Conservation (phyloP, 92 coral and sea anemone species). For the Diadumene lineata region DNA sequence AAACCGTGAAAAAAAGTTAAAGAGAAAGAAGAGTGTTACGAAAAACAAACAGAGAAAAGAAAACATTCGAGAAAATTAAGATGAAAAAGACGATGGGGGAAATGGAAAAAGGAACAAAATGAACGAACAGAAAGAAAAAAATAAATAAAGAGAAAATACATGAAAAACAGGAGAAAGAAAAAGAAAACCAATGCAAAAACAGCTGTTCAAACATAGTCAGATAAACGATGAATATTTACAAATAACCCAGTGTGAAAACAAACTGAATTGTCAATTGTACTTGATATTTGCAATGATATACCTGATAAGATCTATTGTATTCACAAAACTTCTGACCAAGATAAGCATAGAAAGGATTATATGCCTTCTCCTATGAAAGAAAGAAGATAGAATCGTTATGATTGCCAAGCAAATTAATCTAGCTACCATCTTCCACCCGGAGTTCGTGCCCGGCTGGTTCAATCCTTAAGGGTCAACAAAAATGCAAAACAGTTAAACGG, state of each 20-base stretch:
- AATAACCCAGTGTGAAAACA: no score
- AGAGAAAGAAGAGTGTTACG: background rate
- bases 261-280: no score
- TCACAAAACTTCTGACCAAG: slow-evolving; percentile 97
- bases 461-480: no score
- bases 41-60: background rate
- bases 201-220: no score
- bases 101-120: background rate
- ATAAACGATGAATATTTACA: no score
- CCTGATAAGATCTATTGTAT: slow-evolving; percentile 93
- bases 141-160: background rate
- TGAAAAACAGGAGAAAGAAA: no score
- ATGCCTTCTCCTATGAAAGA: slow-evolving; percentile 71
- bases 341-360: slow-evolving; percentile 90
- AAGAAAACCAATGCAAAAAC: no score
- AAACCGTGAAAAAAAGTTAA: background rate
- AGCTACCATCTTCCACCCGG: no score
- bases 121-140: background rate
- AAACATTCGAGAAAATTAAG: background rate
- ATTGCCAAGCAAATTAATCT: no score
- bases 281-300: background rate
- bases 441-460: no score
- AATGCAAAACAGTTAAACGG: no score
- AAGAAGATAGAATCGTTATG: background rate
- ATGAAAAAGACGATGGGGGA: background rate